Conservation (phyloP, 2,797 vertebrate species). For the Peromyscus eremicus region DNA sequence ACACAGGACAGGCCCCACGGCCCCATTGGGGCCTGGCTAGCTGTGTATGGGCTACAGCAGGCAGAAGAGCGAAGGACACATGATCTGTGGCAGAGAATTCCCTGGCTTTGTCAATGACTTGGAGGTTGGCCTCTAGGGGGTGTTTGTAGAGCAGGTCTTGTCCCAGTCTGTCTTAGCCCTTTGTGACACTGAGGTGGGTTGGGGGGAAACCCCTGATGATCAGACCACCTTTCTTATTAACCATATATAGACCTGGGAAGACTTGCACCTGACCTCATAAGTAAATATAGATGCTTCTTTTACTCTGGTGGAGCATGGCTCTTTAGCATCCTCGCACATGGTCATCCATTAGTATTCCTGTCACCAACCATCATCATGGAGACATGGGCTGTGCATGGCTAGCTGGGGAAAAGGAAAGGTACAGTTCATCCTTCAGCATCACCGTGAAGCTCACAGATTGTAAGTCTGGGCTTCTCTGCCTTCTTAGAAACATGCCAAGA, state of each 20-base stretch:
- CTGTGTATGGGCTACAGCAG: neutral
- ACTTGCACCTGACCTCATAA: neutral
- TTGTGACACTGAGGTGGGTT: neutral
- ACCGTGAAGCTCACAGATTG: neutral
- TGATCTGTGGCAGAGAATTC: neutral
- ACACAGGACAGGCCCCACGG: neutral
- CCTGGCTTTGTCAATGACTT: neutral
- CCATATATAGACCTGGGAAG: neutral
- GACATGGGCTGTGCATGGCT: neutral
- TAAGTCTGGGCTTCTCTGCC: neutral
- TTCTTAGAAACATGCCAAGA: neutral
- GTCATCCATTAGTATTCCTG: too few relatives aligned
- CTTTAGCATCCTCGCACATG: neutral
- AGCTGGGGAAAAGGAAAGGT: neutral
- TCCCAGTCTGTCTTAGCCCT: neutral
- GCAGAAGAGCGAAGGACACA: neutral
- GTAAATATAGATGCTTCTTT: neutral
- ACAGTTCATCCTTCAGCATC: neutral
- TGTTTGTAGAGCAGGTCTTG: neutral
- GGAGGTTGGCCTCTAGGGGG: conserved; percentile 22
- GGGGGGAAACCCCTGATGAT: neutral
- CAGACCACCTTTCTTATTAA: neutral
- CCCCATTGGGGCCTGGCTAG: neutral
- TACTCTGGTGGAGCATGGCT: neutral
- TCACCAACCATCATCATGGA: neutral